These are phyloP conservation scores for Eremophila alpestris DNA, from an alignment of 2,797 vertebrate genomes.

Conservation along the genomic window DNA sequence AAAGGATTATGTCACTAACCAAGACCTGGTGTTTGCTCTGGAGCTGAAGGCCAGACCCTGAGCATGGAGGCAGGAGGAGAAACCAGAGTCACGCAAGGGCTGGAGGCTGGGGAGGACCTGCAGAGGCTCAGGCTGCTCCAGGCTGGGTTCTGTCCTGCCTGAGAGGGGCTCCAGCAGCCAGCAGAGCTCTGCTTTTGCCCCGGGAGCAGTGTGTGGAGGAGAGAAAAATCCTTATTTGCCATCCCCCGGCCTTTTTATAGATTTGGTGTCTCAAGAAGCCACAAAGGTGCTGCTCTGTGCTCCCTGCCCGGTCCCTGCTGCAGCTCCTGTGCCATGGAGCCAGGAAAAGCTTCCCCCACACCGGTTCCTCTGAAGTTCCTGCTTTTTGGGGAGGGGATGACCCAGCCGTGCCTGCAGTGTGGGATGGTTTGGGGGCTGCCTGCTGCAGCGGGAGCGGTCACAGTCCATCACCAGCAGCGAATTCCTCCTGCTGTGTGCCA, in stretches of 20 bases:
- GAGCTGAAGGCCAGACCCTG: neutral
- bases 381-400: neutral
- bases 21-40: neutral
- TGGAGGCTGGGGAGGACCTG: neutral
- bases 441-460: neutral
- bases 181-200: fast-evolving
- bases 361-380: neutral
- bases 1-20: neutral
- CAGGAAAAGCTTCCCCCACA: neutral
- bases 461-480: neutral
- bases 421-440: neutral
- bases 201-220: fast-evolving
- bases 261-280: neutral
- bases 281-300: fast-evolving
- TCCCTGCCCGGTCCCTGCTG: neutral
- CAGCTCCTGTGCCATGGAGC: neutral
- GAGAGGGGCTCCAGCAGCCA: neutral
- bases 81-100: neutral
- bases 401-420: neutral
- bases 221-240: neutral
- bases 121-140: neutral
- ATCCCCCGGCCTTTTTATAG: neutral
- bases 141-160: neutral
- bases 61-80: neutral
- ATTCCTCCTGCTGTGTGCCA: neutral